Evolutionary conservation across 2,113 vertebrate species (phyloP).

Genomic region (Hylia prasina): DNA sequence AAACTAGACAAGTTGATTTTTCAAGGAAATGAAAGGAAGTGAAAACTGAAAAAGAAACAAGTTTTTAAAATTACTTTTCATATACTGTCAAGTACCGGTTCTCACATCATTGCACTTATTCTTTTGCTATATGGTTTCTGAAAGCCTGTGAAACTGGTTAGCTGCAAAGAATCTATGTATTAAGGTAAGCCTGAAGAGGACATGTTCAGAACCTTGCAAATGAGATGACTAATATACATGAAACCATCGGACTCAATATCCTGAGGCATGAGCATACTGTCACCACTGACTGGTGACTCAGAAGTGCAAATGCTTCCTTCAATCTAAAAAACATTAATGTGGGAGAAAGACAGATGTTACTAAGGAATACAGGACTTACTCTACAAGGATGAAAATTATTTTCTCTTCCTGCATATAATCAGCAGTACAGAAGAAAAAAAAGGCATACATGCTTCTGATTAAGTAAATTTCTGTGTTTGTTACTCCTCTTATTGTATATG

Average conservation of each 20-base stretch:
- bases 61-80: neutral
- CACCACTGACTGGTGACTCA: slow-evolving; percentile 60
- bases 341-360: slow-evolving; percentile 61
- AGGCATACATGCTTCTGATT: neutral
- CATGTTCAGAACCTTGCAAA: slow-evolving; percentile 38
- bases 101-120: neutral
- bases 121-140: neutral
- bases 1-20: neutral
- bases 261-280: slow-evolving; percentile 59
- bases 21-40: neutral
- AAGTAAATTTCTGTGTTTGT: neutral
- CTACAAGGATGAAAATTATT: slow-evolving; percentile 1
- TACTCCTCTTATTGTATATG: neutral
- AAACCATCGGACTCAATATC: slow-evolving; percentile 42
- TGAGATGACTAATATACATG: slow-evolving; percentile 44
- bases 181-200: slow-evolving; percentile 31
- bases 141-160: neutral
- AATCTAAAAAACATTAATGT: slow-evolving; percentile 57
- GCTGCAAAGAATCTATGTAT: neutral
- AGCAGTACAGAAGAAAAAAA: neutral
- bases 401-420: neutral
- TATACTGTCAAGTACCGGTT: neutral
- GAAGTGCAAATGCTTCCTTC: slow-evolving; percentile 55
- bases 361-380: slow-evolving; percentile 21
- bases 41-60: neutral